Base-by-base conservation (phyloP, 1,140 invertebrate species). In the Meloidogyne hapla region DNA sequence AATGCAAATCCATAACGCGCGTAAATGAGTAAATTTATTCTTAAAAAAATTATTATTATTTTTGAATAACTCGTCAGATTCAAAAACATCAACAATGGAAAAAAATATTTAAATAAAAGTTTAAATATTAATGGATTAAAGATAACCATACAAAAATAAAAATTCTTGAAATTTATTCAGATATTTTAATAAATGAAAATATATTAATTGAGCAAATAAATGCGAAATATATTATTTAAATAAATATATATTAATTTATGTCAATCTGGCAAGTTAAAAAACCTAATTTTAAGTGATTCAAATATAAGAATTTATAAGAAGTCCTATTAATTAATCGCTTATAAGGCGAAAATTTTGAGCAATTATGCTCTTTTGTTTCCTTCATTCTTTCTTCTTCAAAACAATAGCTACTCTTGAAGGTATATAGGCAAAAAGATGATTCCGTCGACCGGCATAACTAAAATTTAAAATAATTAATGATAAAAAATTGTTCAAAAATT, bases 361-460 rank as follows among this genome's bases (percentile, higher is more conserved):
- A 68, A 68, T 68, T 26, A 21, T 56, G 42, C 15, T 8, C 42
- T 28, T 0, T 69, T 23, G 68, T n/a, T n/a, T 13, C 6, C 40
- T 28, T 83, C 38, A 82, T 4, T 82, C 21, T 23, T 26, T 26
- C 33, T 79, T 83, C 25, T 64, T 77, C 42, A 86, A 69, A n/a
- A 86, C 84, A 56, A 87, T 77, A 10, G 77, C 84, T 10, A 81
- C 74, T 12, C 84, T 69, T 23, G 81, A 69, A 4, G 83, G 83
- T 23, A 83, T 78, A 68, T 84, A 84, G 23, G 86, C 83, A 61
- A 65, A 80, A 33, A 85, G 25, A 67, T 84, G 83, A 56, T 86
- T 77, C n/a, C 6, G 25, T 26, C 83, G 83, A 28, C 82, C 82
- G 45, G 80, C 83, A 45, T 79, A 77, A 21, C 70, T 69, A 4